Conservation (phyloP, 2,888 invertebrate species). For the Drosophila lacicola region DNA sequence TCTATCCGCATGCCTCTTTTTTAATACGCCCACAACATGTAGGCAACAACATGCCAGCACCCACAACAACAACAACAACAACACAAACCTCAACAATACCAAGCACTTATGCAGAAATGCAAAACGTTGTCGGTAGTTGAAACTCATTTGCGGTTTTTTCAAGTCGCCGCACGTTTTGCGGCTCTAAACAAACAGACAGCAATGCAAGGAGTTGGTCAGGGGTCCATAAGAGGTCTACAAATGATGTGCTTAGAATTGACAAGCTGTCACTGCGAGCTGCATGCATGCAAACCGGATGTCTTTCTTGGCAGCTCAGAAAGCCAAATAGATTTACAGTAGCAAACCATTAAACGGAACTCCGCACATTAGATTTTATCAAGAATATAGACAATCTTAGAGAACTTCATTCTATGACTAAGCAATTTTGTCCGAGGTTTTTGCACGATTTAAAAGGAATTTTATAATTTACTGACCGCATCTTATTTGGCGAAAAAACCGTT, state of each 20-base stretch:
- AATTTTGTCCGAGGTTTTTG: not conserved
- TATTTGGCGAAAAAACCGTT: too few relatives aligned
- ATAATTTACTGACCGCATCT: not conserved
- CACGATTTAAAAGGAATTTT: not conserved
- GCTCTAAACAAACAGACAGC: constrained; percentile 62
- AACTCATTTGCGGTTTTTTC: constrained; percentile 75
- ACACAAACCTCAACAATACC: constrained; percentile 38
- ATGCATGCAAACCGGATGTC: constrained; percentile 70
- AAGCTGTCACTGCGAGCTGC: constrained; percentile 62
- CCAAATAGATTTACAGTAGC: constrained; percentile 33
- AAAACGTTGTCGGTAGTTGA: constrained; percentile 60
- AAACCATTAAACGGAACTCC: constrained; percentile 38
- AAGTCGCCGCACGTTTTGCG: constrained; percentile 76
- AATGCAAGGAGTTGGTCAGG: constrained; percentile 48
- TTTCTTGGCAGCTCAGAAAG: constrained; percentile 37
- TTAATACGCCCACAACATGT: constrained; percentile 47
- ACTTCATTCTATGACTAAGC: constrained; percentile 1
- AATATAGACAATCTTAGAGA: not conserved
- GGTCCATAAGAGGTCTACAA: constrained; percentile 45
- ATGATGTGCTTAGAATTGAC: constrained; percentile 78
- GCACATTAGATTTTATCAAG: not conserved
- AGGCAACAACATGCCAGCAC: constrained; percentile 8
- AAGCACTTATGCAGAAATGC: constrained; percentile 68
- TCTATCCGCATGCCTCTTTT: constrained; percentile 31
- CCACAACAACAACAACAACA: constrained; percentile 15